A percentile compares a stretch with the other conserved stretches of the same genome.
phyloP scores from a whole-genome alignment of 2,888 invertebrate genomes.

The Brachypterus glaber region DNA sequence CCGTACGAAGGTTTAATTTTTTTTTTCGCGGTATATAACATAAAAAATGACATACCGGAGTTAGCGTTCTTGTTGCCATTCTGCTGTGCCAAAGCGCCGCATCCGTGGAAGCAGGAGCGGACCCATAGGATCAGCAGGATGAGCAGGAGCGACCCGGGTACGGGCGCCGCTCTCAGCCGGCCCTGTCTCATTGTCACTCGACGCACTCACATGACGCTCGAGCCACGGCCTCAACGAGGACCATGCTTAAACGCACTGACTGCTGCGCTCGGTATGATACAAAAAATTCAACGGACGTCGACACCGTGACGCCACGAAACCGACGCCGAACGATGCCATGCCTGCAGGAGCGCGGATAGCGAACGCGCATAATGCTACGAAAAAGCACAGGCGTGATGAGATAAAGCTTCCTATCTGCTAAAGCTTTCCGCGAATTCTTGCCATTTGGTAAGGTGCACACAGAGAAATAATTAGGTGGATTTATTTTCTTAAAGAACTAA shows the following conservation, averaged over 20 bases:
- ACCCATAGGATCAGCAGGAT: slow-evolving; percentile 27
- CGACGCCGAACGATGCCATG: slow-evolving; percentile 13
- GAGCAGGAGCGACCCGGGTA: slow-evolving; percentile 32
- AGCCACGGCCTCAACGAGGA: slow-evolving; percentile 19
- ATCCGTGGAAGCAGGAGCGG: slow-evolving; percentile 24
- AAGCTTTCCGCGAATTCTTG: too few relatives aligned
- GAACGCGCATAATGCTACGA: slow-evolving; percentile 18
- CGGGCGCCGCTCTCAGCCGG: slow-evolving; percentile 32
- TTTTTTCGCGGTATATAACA: too few relatives aligned
- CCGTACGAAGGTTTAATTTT: too few relatives aligned
- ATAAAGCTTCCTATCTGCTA: too few relatives aligned
- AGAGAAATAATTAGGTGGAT: too few relatives aligned
- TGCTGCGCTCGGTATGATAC: slow-evolving; percentile 7
- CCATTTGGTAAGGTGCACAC: too few relatives aligned
- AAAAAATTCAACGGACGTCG: slow-evolving; percentile 1
- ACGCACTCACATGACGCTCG: slow-evolving; percentile 28
- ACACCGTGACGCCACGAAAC: slow-evolving; percentile 13
- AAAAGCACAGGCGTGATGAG: too few relatives aligned
- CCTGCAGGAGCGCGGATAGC: slow-evolving; percentile 19
- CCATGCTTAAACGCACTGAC: slow-evolving; percentile 31
- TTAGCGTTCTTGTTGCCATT: slow-evolving; percentile 20
- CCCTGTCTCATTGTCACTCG: slow-evolving; percentile 35
- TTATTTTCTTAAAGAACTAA: too few relatives aligned
- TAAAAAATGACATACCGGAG: slow-evolving; percentile 22
- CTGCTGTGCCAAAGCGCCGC: slow-evolving; percentile 19